phyloP scores from a whole-genome alignment of 2,113 vertebrate species.

The Athene noctua region DNA sequence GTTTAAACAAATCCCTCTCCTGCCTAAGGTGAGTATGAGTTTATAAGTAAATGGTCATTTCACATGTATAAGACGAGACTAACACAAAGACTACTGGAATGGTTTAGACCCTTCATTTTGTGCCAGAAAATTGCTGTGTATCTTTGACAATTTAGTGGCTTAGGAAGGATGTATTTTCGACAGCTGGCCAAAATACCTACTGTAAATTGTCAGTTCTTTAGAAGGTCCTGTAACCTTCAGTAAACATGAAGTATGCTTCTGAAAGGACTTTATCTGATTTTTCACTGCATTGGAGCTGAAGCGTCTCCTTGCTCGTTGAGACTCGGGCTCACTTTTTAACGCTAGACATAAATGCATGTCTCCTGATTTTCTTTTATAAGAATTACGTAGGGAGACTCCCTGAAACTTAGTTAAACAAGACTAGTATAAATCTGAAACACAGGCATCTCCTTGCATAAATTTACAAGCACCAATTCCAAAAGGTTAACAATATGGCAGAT shows the following conservation, averaged over 20 bases:
- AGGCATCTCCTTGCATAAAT: constrained; percentile 36
- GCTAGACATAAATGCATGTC: neutral
- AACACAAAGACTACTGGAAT: neutral
- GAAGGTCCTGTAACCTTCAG: neutral
- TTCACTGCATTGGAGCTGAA: neutral
- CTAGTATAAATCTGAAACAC: neutral
- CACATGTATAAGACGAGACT: neutral
- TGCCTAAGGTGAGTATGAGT: neutral
- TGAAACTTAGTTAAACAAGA: neutral
- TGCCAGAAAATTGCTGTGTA: neutral
- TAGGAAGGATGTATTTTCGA: neutral
- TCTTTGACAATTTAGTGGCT: neutral
- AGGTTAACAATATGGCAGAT: constrained; percentile 34
- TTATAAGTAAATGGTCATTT: neutral
- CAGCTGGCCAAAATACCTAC: neutral
- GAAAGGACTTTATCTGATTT: neutral
- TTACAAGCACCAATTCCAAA: neutral
- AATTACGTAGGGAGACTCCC: neutral
- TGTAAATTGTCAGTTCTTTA: neutral
- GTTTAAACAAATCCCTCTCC: neutral
- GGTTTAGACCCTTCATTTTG: neutral
- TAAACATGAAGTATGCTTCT: neutral
- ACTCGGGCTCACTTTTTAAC: neutral
- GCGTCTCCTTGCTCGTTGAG: neutral
- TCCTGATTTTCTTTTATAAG: neutral